These are phyloP conservation scores for Blennius ocellaris DNA, from an alignment of 2,113 vertebrate species.

Conservation along the genomic window DNA sequence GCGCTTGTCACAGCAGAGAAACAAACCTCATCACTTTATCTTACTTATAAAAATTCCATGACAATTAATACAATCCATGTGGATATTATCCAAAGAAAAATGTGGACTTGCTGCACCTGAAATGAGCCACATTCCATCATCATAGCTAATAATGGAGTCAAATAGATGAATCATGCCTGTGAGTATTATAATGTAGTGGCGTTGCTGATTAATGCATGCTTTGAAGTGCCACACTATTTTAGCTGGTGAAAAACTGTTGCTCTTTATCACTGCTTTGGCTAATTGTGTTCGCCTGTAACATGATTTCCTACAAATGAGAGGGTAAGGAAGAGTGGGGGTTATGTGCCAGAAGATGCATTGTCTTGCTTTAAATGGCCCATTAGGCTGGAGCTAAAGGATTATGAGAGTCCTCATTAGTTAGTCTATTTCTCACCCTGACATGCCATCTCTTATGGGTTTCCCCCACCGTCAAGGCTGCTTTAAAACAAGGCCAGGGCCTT, in stretches of 20 bases:
- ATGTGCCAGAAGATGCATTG: conserved; percentile 82
- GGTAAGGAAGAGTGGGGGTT: conserved; percentile 70
- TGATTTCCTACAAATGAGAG: conserved; percentile 82
- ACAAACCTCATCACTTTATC: conserved; percentile 18
- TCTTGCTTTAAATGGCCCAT: conserved; percentile 85
- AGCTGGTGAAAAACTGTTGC: conserved; percentile 3
- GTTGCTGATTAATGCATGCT: conserved; percentile 55
- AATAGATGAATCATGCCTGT: conserved; percentile 30
- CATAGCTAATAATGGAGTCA: conserved; percentile 21
- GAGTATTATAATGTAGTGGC: conserved; percentile 24
- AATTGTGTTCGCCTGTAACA: conserved; percentile 80
- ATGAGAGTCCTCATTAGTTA: conserved; percentile 83
- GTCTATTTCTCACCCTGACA: conserved; percentile 80
- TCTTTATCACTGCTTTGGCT: conserved; percentile 75
- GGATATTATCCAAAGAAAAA: conserved; percentile 16
- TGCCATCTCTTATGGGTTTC: conserved; percentile 73
- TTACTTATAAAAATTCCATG: background rate
- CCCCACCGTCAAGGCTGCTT: conserved; percentile 68
- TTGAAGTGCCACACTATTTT: conserved; percentile 63
- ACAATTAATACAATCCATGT: background rate
- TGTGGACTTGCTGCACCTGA: background rate
- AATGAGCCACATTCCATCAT: conserved; percentile 9
- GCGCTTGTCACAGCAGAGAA: background rate
- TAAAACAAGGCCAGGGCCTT: conserved; percentile 71
- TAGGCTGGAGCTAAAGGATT: conserved; percentile 83